Evolutionary conservation across 2,888 invertebrate genomes (phyloP), one percentile per base, ranked within the genome.

Genomic region (Himalopsyche japonica): DNA sequence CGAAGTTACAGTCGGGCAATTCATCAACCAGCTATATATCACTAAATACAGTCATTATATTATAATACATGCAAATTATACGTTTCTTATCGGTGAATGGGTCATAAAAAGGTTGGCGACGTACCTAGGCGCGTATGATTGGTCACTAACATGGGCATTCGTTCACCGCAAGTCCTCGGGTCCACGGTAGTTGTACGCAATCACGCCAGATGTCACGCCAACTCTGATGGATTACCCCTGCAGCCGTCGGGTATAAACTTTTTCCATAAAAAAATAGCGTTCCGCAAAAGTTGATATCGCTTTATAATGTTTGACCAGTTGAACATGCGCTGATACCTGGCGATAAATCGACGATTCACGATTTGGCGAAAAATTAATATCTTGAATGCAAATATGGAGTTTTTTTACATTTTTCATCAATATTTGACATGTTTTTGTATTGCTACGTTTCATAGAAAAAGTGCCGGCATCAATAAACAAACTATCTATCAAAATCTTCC

Each of bases 41-140:
- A 80, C 84, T 85, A 86, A 86, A 86, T 84, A 86, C 85, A 85
- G 86, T 85, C 85, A 85, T 86, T 86, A 83, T 47, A 57, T 83
- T 83, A 77, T 86, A 86, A 86, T 86, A 78, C 86, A 86, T 86
- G 85, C 85, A 86, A 86, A 86, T 86, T 85, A 83, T 85, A 86
- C 85, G 82, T 86, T 86, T 81, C 85, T 86, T 86, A 86, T 86
- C 86, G 86, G 79, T 12, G 27, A 77, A 76, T 18, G 32, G 37
- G 64, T 32, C 43, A 76, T 82, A 84, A 84, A 86, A 82, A 84
- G 86, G 48, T 77, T 49, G 70, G 70, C 70, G 70, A 70, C 70
- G 70, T 70, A 70, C 70, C 70, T 70, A 70, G 70, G 70, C 70
- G 79, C 76, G 70, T 81, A 37, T 64, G 64, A 78, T 64, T 81